Evolutionary conservation across 1,140 invertebrate species (phyloP).

Genomic region (Hylaeus anthracinus): DNA sequence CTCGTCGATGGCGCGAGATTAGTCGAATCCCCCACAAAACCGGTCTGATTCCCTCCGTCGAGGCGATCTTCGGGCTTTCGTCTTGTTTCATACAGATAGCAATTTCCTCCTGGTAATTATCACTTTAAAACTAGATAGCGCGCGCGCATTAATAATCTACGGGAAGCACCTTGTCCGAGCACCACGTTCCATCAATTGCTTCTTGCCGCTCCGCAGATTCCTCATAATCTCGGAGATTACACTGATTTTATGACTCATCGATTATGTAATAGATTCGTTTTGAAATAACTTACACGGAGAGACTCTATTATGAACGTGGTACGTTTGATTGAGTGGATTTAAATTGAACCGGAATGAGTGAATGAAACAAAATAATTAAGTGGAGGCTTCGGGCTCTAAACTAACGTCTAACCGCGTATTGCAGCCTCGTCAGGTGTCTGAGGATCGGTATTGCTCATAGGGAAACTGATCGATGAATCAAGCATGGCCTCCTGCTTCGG

Average conservation of each 20-base stretch:
- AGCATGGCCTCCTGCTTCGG: too few species aligned
- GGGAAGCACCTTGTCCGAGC: neutral
- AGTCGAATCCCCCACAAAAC: slow-evolving; percentile 48
- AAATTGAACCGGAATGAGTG: neutral
- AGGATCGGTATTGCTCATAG: too few species aligned
- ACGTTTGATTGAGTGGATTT: neutral
- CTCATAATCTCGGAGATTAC: neutral
- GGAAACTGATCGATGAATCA: too few species aligned
- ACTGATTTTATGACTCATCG: neutral
- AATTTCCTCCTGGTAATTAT: slow-evolving; percentile 42
- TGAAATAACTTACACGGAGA: neutral
- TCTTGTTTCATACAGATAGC: slow-evolving; percentile 24
- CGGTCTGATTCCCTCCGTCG: slow-evolving; percentile 47
- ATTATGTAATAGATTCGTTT: slow-evolving; percentile 1
- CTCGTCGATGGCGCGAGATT: slow-evolving; percentile 45
- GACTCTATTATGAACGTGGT: too few species aligned
- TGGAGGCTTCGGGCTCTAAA: too few species aligned
- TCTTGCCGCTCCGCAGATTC: neutral
- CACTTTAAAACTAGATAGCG: slow-evolving; percentile 28
- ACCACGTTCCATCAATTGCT: neutral
- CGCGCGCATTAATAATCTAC: slow-evolving; percentile 19
- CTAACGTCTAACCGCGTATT: too few species aligned
- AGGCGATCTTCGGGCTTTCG: slow-evolving; percentile 16
- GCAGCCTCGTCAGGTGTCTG: neutral
- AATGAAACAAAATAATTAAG: neutral